These are phyloP conservation scores for Calliopsis andreniformis DNA, from an alignment of 1,140 invertebrate genomes.

Conservation along the genomic window DNA sequence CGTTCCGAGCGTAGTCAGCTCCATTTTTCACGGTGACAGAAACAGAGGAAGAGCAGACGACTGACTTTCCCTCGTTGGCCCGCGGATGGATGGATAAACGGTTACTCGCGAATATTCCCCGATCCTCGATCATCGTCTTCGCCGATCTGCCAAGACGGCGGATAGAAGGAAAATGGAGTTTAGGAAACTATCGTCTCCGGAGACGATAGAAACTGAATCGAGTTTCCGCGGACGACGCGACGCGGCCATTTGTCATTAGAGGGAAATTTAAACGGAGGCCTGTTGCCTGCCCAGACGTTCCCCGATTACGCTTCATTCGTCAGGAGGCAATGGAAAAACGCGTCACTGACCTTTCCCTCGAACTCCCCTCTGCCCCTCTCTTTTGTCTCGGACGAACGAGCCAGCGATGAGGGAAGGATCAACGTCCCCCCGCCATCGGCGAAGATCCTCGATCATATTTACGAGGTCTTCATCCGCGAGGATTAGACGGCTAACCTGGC, in stretches of 20 bases:
- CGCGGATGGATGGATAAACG: constrained; percentile 31
- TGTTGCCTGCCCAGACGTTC: not conserved
- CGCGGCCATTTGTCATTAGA: constrained; percentile 33
- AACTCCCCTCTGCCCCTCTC: not conserved
- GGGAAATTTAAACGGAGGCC: not conserved
- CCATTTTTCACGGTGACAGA: constrained; percentile 32
- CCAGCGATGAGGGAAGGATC: not conserved
- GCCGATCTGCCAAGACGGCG: constrained; percentile 32
- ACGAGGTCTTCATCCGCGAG: constrained; percentile 1
- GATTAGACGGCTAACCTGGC: constrained; percentile 27
- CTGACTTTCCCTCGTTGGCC: not conserved
- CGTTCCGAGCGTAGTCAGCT: not conserved
- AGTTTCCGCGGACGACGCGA: constrained; percentile 1
- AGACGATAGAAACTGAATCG: constrained; percentile 31
- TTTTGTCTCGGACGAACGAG: not conserved
- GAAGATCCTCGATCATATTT: constrained; percentile 26
- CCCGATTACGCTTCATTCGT: constrained; percentile 4
- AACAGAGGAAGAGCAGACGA: constrained; percentile 8
- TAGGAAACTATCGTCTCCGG: constrained; percentile 40
- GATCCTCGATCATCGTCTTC: constrained; percentile 44
- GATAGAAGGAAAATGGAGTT: constrained; percentile 43
- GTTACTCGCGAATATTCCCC: constrained; percentile 30
- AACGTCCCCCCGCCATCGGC: not conserved
- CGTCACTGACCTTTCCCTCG: not conserved
- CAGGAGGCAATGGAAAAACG: not conserved